Evolutionary conservation across 2,113 vertebrate genomes (phyloP).

Genomic region (Melospiza georgiana): DNA sequence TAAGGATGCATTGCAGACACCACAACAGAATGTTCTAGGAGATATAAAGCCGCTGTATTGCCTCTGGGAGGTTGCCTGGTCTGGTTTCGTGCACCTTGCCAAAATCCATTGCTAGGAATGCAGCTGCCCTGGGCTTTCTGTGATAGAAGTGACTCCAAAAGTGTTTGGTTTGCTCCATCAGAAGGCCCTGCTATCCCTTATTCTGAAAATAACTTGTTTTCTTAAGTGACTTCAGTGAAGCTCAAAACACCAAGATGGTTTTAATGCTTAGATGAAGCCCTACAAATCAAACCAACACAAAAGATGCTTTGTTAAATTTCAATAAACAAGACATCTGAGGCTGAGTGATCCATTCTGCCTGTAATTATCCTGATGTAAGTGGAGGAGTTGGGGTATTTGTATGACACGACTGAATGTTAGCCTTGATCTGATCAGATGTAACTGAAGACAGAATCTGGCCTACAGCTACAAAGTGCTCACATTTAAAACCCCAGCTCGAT

Average conservation of each 20-base stretch:
- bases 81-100: not conserved
- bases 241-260: not conserved
- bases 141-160: not conserved
- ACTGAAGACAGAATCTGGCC: constrained; percentile 37
- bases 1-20: not conserved
- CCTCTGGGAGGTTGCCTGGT: not conserved
- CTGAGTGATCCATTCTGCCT: not conserved
- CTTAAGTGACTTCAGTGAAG: not conserved
- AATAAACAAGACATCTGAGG: not conserved
- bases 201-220: not conserved
- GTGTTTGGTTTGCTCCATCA: not conserved
- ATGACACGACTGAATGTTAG: not conserved
- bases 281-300: not conserved
- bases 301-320: not conserved
- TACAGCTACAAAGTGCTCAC: not conserved
- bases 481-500: not conserved
- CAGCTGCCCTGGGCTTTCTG: not conserved
- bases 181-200: not conserved
- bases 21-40: not conserved
- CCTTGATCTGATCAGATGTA: constrained; percentile 30
- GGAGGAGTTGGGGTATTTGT: not conserved
- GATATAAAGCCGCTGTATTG: not conserved
- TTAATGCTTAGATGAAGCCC: not conserved
- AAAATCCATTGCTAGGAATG: not conserved
- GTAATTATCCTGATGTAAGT: not conserved